A percentile compares a stretch with the other conserved stretches of the same genome.
phyloP scores from a whole-genome alignment of 2,113 vertebrate genomes.

The Pimephales promelas region DNA sequence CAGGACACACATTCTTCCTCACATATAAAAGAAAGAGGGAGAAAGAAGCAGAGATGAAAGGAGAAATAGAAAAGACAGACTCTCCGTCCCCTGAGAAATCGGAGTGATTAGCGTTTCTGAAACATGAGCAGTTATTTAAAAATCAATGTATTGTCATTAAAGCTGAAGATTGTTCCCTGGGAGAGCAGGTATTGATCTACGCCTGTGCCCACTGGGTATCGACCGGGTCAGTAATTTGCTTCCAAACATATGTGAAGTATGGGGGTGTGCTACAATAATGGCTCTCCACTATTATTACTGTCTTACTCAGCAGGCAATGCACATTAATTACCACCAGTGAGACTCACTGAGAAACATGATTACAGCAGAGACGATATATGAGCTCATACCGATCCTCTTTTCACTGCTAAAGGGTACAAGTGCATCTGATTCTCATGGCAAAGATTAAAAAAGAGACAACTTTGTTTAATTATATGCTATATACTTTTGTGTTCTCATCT shows the following conservation, averaged over 20 bases:
- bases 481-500: neutral
- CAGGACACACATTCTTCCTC: neutral
- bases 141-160: constrained; percentile 79
- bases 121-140: constrained; percentile 77
- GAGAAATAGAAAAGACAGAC: constrained; percentile 26
- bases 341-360: constrained; percentile 46
- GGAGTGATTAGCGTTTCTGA: constrained; percentile 71
- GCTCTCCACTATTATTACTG: constrained; percentile 57
- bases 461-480: neutral
- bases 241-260: constrained; percentile 69
- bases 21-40: neutral
- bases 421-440: constrained; percentile 3
- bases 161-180: constrained; percentile 74
- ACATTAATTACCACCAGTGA: constrained; percentile 56
- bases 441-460: neutral
- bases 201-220: constrained; percentile 71
- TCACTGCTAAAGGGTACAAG: constrained; percentile 2
- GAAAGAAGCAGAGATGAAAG: neutral
- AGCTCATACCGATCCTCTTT: constrained; percentile 44
- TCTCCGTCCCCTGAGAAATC: constrained; percentile 63
- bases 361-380: constrained; percentile 34
- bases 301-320: constrained; percentile 57
- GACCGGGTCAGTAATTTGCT: constrained; percentile 70
- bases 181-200: constrained; percentile 73
- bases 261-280: constrained; percentile 61